Conservation (phyloP, 1,140 invertebrate species). For the Drosophila nannoptera region DNA sequence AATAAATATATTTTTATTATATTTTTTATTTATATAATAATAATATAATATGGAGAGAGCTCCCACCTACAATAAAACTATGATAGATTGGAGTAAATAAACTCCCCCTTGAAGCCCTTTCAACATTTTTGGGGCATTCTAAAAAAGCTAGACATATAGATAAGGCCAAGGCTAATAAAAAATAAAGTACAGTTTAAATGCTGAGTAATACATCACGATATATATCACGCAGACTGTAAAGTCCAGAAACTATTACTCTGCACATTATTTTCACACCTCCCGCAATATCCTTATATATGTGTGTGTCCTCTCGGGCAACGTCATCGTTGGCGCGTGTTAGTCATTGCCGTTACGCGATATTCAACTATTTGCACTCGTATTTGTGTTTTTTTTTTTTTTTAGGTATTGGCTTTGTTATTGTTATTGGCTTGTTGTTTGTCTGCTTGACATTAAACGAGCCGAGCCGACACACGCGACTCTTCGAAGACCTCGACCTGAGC, state of each 20-base stretch:
- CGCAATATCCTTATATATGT: no score
- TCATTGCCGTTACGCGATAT: slow-evolving; percentile 56
- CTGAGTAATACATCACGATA: not conserved
- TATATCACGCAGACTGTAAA: not conserved
- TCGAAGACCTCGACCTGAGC: slow-evolving; percentile 19
- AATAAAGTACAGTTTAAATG: no score
- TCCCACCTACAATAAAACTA: no score
- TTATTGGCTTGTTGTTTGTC: slow-evolving; percentile 50
- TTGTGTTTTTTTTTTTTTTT: slow-evolving; percentile 21
- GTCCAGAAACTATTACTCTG: slow-evolving; percentile 4
- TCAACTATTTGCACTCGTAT: slow-evolving; percentile 57
- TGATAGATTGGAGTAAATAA: no score
- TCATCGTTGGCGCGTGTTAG: slow-evolving; percentile 65
- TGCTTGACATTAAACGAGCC: slow-evolving; percentile 47
- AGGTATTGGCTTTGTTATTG: slow-evolving; percentile 35
- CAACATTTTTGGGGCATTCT: no score
- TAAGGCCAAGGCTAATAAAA: no score
- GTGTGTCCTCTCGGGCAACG: not conserved
- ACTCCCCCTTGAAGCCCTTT: no score
- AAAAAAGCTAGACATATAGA: no score
- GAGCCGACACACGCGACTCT: slow-evolving; percentile 20
- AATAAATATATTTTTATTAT: no score
- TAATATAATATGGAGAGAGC: no score
- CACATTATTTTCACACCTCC: slow-evolving; percentile 20
- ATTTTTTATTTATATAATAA: no score